phyloP scores from a whole-genome alignment of 2,888 invertebrate genomes.

The Lymantria dispar region DNA sequence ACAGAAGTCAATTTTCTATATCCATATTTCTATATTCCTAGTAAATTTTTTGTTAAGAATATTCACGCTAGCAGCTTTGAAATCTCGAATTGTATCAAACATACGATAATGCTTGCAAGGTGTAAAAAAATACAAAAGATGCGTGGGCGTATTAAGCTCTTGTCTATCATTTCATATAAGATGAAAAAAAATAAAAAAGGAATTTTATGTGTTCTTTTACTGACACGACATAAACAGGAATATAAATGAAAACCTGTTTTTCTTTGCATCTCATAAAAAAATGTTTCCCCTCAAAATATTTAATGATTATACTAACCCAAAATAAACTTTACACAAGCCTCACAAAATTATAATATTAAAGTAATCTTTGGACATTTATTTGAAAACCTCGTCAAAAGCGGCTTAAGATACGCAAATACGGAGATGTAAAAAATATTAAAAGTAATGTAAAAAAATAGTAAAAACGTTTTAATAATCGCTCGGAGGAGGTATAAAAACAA shows the following conservation, averaged over 20 bases:
- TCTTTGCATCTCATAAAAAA: neutral
- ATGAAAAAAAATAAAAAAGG: too few relatives aligned
- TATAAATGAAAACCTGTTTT: neutral
- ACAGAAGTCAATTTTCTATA: too few relatives aligned
- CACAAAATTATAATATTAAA: constrained; percentile 9
- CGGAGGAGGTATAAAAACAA: constrained; percentile 22
- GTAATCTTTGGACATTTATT: constrained; percentile 14
- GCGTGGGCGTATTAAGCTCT: too few relatives aligned
- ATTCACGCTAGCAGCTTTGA: too few relatives aligned
- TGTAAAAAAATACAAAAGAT: too few relatives aligned
- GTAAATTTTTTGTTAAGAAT: too few relatives aligned
- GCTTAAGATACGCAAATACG: constrained; percentile 17
- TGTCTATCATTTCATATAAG: too few relatives aligned
- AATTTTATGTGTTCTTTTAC: too few relatives aligned
- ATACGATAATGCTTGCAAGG: too few relatives aligned
- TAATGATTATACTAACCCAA: neutral
- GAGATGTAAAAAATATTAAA: constrained; percentile 9
- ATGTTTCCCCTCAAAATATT: neutral
- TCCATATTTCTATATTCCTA: too few relatives aligned
- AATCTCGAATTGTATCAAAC: too few relatives aligned
- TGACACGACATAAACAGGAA: neutral
- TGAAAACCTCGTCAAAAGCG: constrained; percentile 18
- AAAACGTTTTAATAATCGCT: constrained; percentile 25
- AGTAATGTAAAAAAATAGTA: constrained; percentile 1
- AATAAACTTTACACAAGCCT: constrained; percentile 1